Evolutionary conservation across 2,797 vertebrate species (phyloP), one percentile per base, ranked within the genome.

Genomic region (Sebastes variabilis): DNA sequence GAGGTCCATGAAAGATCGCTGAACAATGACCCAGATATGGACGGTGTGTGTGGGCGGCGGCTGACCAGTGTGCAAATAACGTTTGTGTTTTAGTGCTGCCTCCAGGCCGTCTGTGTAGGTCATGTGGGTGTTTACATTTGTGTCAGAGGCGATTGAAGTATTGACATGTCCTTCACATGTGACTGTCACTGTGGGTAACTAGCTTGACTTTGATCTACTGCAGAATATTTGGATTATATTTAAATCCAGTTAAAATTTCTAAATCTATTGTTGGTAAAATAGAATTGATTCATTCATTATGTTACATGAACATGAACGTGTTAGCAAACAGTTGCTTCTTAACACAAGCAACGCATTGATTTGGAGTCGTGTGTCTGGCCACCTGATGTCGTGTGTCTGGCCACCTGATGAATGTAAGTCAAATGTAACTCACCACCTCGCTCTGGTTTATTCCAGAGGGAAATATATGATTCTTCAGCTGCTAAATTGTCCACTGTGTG

Each of bases 121-220:
- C 85, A 90, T 83, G 86, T 79, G 86, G 82, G 70, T 22, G 68
- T 91, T 83, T 80, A 83, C 67, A 38, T 88, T 74, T 69, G 85
- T 85, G 84, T 80, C 34, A 84, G 60, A 3, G 42, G 74, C 73
- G 55, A 77, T n/a, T 77, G n/a, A 79, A 75, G 81, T 89, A 93
- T 92, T 61, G 93, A 92, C 82, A 75, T 66, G 68, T 81, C 62
- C 73, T 27, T 82, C 74, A 60, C 79, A 84, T 77, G 87, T 77
- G 82, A 73, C 80, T 56, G 62, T 56, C 62, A 25, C 62, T 8
- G 61, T 5, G 36, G 46, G 56, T 60, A 24, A 80, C 65, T 24
- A 18, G 34, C 29, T 12, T 22, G 25, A 58, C 20, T 38, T 30
- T 13, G 3, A 36, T 32, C 20, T 8, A 1, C 24, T 12, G 6